Conservation (phyloP, 2,113 vertebrate genomes). For the Pelusios castaneus region DNA sequence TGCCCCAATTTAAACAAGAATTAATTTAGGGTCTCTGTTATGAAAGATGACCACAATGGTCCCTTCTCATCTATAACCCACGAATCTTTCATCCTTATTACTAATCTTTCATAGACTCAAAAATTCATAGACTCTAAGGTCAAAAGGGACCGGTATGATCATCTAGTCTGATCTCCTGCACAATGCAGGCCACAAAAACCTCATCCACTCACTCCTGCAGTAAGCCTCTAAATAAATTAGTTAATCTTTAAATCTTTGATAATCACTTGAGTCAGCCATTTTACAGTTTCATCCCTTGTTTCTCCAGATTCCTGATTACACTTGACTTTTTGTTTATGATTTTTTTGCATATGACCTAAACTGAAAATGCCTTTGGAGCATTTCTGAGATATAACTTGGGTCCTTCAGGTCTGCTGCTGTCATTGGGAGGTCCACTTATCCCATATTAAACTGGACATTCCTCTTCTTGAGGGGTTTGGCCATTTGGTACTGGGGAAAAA, state of each 20-base stretch:
- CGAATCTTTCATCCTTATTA: background rate
- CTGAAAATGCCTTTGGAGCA: background rate
- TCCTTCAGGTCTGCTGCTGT: background rate
- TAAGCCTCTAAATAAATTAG: too few species aligned
- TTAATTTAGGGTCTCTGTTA: background rate
- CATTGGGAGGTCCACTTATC: background rate
- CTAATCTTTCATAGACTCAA: background rate
- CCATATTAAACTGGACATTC: background rate
- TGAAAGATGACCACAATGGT: background rate
- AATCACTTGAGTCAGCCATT: background rate
- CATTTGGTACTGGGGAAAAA: background rate
- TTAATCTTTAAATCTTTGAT: background rate
- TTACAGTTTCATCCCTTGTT: background rate
- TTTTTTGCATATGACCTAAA: background rate
- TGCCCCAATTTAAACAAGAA: too few species aligned
- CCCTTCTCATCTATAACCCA: background rate
- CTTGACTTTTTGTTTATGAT: background rate
- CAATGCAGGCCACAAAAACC: too few species aligned
- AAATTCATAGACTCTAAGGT: too few species aligned
- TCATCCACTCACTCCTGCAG: too few species aligned
- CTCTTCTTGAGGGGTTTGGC: background rate
- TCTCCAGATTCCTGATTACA: background rate
- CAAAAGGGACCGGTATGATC: too few species aligned
- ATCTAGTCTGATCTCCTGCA: too few species aligned
- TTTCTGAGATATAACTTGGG: background rate